Conservation (phyloP, 2,888 invertebrate genomes). For the Spodoptera exigua region DNA sequence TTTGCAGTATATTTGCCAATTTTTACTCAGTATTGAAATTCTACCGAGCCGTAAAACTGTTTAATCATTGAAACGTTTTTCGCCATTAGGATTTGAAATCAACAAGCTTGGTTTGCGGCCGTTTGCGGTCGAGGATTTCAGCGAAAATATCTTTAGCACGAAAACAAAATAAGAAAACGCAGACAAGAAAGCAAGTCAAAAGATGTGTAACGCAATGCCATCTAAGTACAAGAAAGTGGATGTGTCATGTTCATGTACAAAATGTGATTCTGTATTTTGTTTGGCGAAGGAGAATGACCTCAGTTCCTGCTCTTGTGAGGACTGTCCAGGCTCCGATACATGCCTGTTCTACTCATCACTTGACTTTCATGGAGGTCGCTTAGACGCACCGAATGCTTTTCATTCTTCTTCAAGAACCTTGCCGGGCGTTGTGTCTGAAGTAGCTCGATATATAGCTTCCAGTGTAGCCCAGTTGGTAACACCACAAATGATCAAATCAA, state of each 20-base stretch:
- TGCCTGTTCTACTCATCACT: constrained; percentile 41
- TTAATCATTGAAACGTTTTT: constrained; percentile 11
- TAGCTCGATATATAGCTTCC: background rate
- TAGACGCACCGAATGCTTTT: background rate
- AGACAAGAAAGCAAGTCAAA: constrained; percentile 40
- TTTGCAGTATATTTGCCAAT: too few species aligned
- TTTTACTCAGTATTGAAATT: too few species aligned
- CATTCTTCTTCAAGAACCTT: background rate
- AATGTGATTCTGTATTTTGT: constrained; percentile 66
- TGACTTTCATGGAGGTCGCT: background rate
- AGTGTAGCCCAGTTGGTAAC: background rate
- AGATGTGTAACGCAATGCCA: background rate
- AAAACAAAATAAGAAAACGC: background rate
- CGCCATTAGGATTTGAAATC: constrained; percentile 56
- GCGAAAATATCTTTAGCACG: constrained; percentile 2
- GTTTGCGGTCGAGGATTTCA: constrained; percentile 29
- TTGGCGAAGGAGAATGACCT: constrained; percentile 54
- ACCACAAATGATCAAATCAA: background rate
- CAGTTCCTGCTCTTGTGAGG: constrained; percentile 45
- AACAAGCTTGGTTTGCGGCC: constrained; percentile 55
- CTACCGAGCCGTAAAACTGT: too few species aligned
- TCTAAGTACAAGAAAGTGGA: constrained; percentile 17
- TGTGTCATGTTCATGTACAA: constrained; percentile 68
- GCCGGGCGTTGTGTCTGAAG: background rate
- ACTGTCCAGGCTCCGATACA: constrained; percentile 50